Percentiles rank a stretch among this genome's conserved stretches.
Evolutionary conservation across 2,113 vertebrate genomes (phyloP).

Genomic region (western clawed frog (Xenopus tropicalis)): UCB_Xtro_10.0 CM004449.2:74277001-74277500

Average conservation of each 20-base stretch:
- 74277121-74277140: slow-evolving; percentile 2
- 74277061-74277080: background rate
- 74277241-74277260: slow-evolving; percentile 7
- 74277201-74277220: background rate
- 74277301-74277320: background rate
- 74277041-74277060: background rate
- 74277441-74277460: too few species aligned
- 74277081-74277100: background rate
- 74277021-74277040: too few species aligned
- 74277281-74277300: slow-evolving; percentile 1
- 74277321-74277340: background rate
- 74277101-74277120: background rate
- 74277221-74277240: background rate
- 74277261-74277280: slow-evolving; percentile 10
- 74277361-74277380: background rate
- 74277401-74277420: background rate
- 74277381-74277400: background rate
- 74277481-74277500: too few species aligned
- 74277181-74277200: slow-evolving; percentile 10
- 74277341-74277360: background rate
- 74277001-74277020: too few species aligned
- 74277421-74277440: too few species aligned
- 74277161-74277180: slow-evolving; percentile 11
- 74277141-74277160: background rate
- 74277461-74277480: too few species aligned